Evolutionary conservation across 2,113 vertebrate genomes (phyloP), one percentile per base, ranked within the genome.

Genomic region (Callaeas wilsoni): DNA sequence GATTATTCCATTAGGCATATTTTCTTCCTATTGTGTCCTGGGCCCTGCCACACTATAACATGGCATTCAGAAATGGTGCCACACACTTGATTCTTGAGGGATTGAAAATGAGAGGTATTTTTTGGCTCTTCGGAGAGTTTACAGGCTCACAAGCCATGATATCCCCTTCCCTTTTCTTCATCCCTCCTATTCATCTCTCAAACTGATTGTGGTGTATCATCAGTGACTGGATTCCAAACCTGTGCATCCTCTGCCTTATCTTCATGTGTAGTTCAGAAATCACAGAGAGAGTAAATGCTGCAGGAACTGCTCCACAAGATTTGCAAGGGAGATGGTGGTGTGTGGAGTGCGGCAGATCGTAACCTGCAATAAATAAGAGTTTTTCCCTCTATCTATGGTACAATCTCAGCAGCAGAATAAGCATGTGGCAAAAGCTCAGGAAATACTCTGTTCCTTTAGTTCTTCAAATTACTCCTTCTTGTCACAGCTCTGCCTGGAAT

Each of bases 161-260:
- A 19, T 2, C 21, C 14, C 10, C 8, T 84, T 84, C 21, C 3
- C 4, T 62, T 65, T 89, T 26, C 18, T 68, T 57, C 16, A 84
- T 26, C 33, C 8, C 8, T 80, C 7, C 33, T 47, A 0, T 59
- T 91, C 17, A 20, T 57, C 44, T 78, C 41, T 55, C 21, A 41
- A 1, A 22, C 6, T 35, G 26, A 16, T 59, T 0, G 0, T 62
- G 56, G 4, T 50, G 6, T 27, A 4, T 79, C 17, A 39, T 32
- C 21, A 85, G 29, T 23, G n/a, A 42, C 41, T 71, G 13, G 13
- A 47, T 70, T 18, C 39, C 37, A 84, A 50, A 77, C 22, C 26
- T 46, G 1, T 67, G 15, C 30, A 29, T 75, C 30, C 12, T 74
- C 16, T 76, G 32, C 42, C 57, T 56, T 87, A 18, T 17, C 10